phyloP scores from a whole-genome alignment of 2,113 vertebrate genomes.

The Nerophis lumbriciformis region DNA sequence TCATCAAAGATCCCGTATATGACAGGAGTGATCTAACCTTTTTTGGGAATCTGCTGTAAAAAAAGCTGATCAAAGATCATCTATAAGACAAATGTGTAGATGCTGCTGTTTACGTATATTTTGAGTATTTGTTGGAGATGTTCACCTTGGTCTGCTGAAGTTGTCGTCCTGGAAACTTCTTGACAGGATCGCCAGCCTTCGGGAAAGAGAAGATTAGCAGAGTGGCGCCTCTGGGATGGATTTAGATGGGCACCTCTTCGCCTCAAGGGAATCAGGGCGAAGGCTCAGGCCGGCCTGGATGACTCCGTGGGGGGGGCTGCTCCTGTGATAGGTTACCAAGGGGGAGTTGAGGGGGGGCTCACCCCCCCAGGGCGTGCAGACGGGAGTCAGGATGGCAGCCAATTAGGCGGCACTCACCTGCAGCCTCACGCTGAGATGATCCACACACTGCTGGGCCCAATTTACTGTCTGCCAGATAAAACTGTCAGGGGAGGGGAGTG shows the following conservation, averaged over 20 bases:
- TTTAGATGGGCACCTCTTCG: slow-evolving; percentile 39
- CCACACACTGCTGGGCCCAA: slow-evolving; percentile 55
- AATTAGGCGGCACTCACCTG: slow-evolving; percentile 75
- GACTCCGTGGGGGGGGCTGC: slow-evolving; percentile 33
- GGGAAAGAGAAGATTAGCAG: slow-evolving; percentile 43
- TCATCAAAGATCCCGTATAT: no score
- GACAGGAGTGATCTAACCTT: no score
- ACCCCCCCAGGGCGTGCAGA: slow-evolving; percentile 51
- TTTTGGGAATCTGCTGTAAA: no score
- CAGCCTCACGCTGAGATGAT: slow-evolving; percentile 62
- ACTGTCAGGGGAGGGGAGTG: slow-evolving; percentile 19
- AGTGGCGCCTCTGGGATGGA: slow-evolving; percentile 34
- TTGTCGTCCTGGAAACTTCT: no score
- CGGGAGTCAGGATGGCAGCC: slow-evolving; percentile 66
- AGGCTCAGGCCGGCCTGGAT: slow-evolving; percentile 33
- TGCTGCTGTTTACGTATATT: no score
- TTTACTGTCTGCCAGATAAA: slow-evolving; percentile 56
- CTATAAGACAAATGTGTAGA: no score
- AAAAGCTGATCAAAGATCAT: no score
- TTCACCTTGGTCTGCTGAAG: no score
- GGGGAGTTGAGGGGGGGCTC: slow-evolving; percentile 29
- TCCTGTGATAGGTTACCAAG: slow-evolving; percentile 53
- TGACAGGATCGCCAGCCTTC: slow-evolving; percentile 4
- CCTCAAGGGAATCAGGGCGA: slow-evolving; percentile 19
- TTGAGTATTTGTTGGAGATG: no score